Evolutionary conservation across 2,888 invertebrate genomes (phyloP).

Genomic region (Dicranocentrus wangi): DNA sequence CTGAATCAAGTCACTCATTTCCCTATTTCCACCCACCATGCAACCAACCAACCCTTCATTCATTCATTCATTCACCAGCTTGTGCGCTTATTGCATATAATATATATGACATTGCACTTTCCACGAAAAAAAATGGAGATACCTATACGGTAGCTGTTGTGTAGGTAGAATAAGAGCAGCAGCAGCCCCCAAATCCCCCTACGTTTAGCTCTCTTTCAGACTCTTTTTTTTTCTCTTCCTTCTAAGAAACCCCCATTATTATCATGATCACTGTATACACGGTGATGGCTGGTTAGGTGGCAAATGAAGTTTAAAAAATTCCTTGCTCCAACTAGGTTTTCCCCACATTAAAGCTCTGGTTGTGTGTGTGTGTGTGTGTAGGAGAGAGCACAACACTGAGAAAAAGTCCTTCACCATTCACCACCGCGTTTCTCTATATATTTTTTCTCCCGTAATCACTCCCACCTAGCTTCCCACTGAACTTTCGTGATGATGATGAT

Average conservation of each 20-base stretch:
- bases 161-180: too few relatives aligned
- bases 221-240: conserved; percentile 5
- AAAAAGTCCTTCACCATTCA: conserved; percentile 10
- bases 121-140: too few relatives aligned
- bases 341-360: background rate
- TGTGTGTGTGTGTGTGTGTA: background rate
- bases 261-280: conserved; percentile 1
- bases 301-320: conserved; percentile 35
- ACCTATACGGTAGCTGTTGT: too few relatives aligned
- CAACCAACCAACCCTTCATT: too few relatives aligned
- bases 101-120: too few relatives aligned
- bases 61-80: too few relatives aligned
- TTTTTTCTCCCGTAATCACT: conserved; percentile 13
- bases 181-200: too few relatives aligned
- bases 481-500: background rate
- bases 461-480: background rate
- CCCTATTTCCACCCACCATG: too few relatives aligned
- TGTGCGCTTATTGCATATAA: too few relatives aligned
- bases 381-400: background rate
- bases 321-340: conserved; percentile 18
- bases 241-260: background rate
- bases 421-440: too few relatives aligned
- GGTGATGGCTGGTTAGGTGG: conserved; percentile 31
- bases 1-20: background rate
- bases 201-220: background rate